Conservation (phyloP, 1,140 invertebrate species). For the Caenorhabditis remanei region DNA sequence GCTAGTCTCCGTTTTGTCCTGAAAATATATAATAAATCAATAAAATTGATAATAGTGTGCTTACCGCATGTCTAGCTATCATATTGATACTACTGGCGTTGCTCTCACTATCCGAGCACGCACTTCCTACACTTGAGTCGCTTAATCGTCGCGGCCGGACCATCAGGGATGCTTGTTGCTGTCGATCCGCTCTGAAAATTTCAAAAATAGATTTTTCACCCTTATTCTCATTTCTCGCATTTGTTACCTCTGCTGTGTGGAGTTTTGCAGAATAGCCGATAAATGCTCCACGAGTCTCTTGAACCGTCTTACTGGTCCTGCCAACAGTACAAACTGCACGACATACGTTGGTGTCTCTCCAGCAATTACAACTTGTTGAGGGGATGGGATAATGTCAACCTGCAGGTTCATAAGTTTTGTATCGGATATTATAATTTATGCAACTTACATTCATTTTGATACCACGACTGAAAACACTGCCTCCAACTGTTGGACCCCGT, state of each 20-base stretch:
- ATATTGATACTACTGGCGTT: slow-evolving; percentile 30
- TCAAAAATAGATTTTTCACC: too few relatives aligned
- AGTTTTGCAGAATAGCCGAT: slow-evolving; percentile 70
- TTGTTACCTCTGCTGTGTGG: slow-evolving; percentile 71
- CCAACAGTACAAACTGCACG: slow-evolving; percentile 73
- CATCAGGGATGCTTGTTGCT: slow-evolving; percentile 69
- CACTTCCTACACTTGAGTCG: slow-evolving; percentile 70
- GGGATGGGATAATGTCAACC: slow-evolving; percentile 74
- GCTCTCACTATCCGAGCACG: slow-evolving; percentile 69
- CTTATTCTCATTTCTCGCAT: too few relatives aligned
- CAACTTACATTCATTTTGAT: slow-evolving; percentile 74
- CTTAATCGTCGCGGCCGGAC: slow-evolving; percentile 70
- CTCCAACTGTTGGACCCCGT: slow-evolving; percentile 85
- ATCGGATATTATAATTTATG: background rate
- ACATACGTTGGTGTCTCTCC: slow-evolving; percentile 74
- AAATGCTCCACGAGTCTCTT: slow-evolving; percentile 73
- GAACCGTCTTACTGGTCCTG: slow-evolving; percentile 74
- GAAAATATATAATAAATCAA: background rate
- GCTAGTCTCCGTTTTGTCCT: slow-evolving; percentile 32
- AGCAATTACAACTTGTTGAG: slow-evolving; percentile 66
- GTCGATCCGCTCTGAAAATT: slow-evolving; percentile 63
- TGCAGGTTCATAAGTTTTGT: background rate
- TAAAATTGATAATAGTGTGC: background rate
- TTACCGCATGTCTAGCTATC: slow-evolving; percentile 19
- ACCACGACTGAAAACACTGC: slow-evolving; percentile 74